Base-by-base conservation (phyloP, 2,888 invertebrate species). In the Pyrocoelia pectoralis region DNA sequence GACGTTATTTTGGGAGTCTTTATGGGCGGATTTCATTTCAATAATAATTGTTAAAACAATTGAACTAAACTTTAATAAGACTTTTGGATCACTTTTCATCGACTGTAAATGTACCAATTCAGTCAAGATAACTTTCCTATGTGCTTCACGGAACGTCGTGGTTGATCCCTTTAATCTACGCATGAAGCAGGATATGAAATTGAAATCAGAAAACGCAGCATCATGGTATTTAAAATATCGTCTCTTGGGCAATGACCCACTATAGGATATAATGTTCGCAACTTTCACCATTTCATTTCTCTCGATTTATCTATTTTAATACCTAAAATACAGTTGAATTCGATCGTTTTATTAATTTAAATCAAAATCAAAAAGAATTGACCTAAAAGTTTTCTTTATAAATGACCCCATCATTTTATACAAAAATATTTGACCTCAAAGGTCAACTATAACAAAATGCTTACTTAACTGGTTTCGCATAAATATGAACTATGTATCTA, bases 251-350 rank as follows among this genome's bases (percentile, higher is more conserved):
- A 46, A 46, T 52, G 52, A 58, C 58, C 56, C 51, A 52, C 58
- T 58, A 50, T 40, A 14, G 46, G 13, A 28, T 18, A 24, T 46
- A 48, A 14, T 46, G 52, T 17, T 49, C 29, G 24, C 40, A 60
- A 54, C 60, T 60, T 60, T 60, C 60, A 54, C 60, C 50, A 24
- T 48, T 48, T 54, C 54, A 54, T 54, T 60, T 54, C 54, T 60
- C 54, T 54, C 15, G 41, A 49, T 49, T 46, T 48, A 60, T 54
- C 43, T 52, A 12, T 49, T 43, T 52, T 51, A 40, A 43, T n/a
- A 48, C 46, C 38, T 40, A 14, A 54, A 40, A 38, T 40, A 49
- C 43, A 33, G 46, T 54, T 40, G 13, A 54, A 18, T 49, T n/a
- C 19, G 28, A 53, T 43, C 10, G 33, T 17, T 41, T 46, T 17